Conservation (phyloP, 2,888 invertebrate genomes). For the Caenorhabditis sp. region DNA sequence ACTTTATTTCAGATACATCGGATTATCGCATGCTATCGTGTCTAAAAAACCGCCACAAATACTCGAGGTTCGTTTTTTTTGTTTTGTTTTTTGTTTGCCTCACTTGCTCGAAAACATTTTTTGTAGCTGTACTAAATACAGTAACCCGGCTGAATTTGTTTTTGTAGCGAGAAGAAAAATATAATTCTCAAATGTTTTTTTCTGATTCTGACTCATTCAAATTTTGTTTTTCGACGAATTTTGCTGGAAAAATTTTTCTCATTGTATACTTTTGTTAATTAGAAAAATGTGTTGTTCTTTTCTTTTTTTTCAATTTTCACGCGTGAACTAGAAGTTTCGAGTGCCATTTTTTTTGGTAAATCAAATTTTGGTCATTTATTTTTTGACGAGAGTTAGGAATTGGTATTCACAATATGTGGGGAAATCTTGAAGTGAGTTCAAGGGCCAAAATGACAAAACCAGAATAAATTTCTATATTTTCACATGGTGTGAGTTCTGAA, state of each 20-base stretch:
- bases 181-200: too few relatives aligned
- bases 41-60: not conserved
- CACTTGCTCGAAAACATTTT: not conserved
- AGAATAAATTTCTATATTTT: too few relatives aligned
- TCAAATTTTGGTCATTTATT: not conserved
- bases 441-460: too few relatives aligned
- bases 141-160: not conserved
- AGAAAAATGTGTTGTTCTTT: not conserved
- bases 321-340: not conserved
- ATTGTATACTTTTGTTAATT: too few relatives aligned
- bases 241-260: too few relatives aligned
- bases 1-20: not conserved
- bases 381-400: not conserved
- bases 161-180: too few relatives aligned
- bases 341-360: not conserved
- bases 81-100: not conserved
- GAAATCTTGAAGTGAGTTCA: too few relatives aligned
- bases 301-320: not conserved
- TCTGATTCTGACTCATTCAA: too few relatives aligned
- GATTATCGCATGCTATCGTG: not conserved
- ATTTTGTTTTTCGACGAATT: too few relatives aligned
- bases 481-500: too few relatives aligned
- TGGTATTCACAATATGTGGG: too few relatives aligned
- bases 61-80: not conserved
- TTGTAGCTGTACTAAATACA: not conserved